These are phyloP conservation scores for Denticeps clupeoides DNA, from an alignment of 2,797 vertebrate species.

Conservation along the genomic window DNA sequence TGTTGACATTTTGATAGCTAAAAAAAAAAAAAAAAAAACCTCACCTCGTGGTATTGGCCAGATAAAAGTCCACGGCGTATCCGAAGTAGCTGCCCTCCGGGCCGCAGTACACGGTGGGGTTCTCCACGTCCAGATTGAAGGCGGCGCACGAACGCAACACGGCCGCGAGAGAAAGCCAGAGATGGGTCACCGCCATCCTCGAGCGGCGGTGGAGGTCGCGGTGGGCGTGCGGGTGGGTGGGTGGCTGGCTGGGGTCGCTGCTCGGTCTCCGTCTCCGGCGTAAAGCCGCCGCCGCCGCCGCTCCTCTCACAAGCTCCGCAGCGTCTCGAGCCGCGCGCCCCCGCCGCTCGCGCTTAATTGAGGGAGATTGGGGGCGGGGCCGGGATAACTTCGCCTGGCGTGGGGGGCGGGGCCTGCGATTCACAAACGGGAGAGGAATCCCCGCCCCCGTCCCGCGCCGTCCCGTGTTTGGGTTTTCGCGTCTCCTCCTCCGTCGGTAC, in stretches of 20 bases:
- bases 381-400: constrained; percentile 40
- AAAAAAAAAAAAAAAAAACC: constrained; percentile 20
- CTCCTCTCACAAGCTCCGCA: background rate
- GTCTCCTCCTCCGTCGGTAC: too few species aligned
- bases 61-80: constrained; percentile 83
- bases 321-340: constrained; percentile 34
- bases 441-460: background rate
- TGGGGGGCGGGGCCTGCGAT: constrained; percentile 51
- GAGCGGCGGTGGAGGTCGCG: background rate
- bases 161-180: too few species aligned
- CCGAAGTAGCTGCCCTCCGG: constrained; percentile 77
- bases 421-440: constrained; percentile 29
- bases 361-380: constrained; percentile 42
- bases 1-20: background rate
- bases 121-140: constrained; percentile 78
- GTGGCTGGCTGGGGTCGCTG: too few species aligned
- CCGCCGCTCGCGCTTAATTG: constrained; percentile 45
- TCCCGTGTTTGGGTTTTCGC: background rate
- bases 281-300: constrained; percentile 7
- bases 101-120: constrained; percentile 66
- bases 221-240: too few species aligned
- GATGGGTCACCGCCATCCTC: constrained; percentile 13
- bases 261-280: constrained; percentile 30
- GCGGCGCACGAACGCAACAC: constrained; percentile 54
- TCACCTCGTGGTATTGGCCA: constrained; percentile 67